Evolutionary conservation across 1,140 invertebrate species (phyloP).

Genomic region (Cecropterus lyciades): DNA sequence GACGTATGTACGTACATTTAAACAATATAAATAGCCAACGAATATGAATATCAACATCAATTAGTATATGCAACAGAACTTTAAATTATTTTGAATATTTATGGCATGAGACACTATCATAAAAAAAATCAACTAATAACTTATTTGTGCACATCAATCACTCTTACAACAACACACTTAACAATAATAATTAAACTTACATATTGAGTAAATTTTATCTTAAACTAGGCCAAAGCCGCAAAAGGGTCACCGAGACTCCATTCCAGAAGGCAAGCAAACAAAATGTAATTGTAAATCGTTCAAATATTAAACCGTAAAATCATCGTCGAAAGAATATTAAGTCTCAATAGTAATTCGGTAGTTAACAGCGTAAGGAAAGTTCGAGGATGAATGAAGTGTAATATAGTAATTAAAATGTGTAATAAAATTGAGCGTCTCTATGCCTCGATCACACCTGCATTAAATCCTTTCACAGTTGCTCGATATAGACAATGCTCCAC

Average conservation of each 20-base stretch:
- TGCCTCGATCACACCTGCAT: background rate
- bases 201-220: background rate
- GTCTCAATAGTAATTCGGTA: constrained; percentile 1
- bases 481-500: too few species aligned
- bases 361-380: constrained; percentile 1
- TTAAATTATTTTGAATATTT: too few species aligned
- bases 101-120: background rate
- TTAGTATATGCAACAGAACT: too few species aligned
- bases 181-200: background rate
- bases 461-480: background rate
- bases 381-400: background rate
- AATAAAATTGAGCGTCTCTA: constrained; percentile 1
- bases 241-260: constrained; percentile 2
- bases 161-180: background rate
- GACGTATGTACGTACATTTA: constrained; percentile 5
- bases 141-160: constrained; percentile 2
- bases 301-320: background rate
- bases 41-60: too few species aligned
- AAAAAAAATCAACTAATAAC: background rate
- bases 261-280: background rate
- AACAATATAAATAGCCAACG: too few species aligned
- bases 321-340: background rate
- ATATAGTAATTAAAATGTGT: background rate
- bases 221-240: constrained; percentile 4
- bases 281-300: background rate